Evolutionary conservation across 2,797 vertebrate species (phyloP).

Genomic region (Hippocampus kuda): DNA sequence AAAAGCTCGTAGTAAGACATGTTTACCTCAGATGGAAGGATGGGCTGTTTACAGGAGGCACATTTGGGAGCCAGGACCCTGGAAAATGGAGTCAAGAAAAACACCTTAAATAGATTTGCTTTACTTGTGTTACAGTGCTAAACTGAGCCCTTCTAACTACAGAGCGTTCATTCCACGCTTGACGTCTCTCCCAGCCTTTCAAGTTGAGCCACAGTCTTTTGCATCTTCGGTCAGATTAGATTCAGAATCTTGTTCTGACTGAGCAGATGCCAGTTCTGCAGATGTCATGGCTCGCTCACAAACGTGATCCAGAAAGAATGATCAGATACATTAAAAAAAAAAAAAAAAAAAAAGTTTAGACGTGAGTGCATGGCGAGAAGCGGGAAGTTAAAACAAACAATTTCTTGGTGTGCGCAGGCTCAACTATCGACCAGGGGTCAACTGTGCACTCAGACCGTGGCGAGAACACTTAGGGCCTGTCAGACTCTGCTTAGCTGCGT

Average conservation of each 20-base stretch:
- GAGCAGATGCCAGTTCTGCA: conserved; percentile 41
- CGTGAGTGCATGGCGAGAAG: conserved; percentile 2
- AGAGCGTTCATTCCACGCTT: conserved; percentile 11
- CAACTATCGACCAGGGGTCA: conserved; percentile 36
- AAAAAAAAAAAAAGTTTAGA: conserved; percentile 8
- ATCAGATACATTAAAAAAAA: conserved; percentile 26
- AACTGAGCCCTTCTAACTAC: not conserved
- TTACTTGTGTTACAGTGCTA: not conserved
- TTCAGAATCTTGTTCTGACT: conserved; percentile 15
- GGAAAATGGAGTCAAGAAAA: conserved; percentile 10
- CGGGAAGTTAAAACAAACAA: not conserved
- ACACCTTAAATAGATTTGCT: conserved; percentile 2
- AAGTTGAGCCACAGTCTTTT: not conserved
- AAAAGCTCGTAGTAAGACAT: not conserved
- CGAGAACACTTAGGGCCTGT: conserved; percentile 2
- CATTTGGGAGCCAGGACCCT: conserved; percentile 95
- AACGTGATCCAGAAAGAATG: conserved; percentile 22
- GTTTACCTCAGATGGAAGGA: conserved; percentile 88
- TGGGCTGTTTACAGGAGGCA: conserved; percentile 84
- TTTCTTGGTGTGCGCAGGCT: conserved; percentile 23
- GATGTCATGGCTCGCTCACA: conserved; percentile 45
- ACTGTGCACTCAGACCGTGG: not conserved
- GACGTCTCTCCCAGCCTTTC: conserved; percentile 8
- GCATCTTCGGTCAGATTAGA: conserved; percentile 4
- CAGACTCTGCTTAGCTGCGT: conserved; percentile 15